These are phyloP conservation scores for Aphis gossypii DNA, from an alignment of 1,140 invertebrate genomes.

Conservation along the genomic window DNA sequence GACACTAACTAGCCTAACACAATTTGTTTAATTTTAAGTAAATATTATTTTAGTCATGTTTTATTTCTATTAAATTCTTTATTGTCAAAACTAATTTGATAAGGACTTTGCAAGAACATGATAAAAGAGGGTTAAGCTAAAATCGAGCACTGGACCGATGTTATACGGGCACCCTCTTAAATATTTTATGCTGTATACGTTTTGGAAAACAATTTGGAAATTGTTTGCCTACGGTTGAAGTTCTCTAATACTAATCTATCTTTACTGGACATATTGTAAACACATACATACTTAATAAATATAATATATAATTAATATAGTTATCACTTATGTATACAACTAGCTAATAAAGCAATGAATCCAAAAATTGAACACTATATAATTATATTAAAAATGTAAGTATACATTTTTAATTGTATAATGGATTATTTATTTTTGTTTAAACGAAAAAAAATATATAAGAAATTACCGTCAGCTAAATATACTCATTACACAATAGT, in stretches of 20 bases:
- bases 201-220: not conserved
- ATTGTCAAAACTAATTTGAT: constrained; percentile 1
- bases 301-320: not conserved
- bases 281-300: not conserved
- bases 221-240: not conserved
- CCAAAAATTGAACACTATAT: not conserved
- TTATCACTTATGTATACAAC: not conserved
- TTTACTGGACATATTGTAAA: not conserved
- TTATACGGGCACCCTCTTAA: constrained; percentile 7
- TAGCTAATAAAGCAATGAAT: not conserved
- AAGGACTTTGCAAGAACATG: not conserved
- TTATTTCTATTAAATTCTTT: not conserved
- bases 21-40: no score
- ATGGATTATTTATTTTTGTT: not conserved
- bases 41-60: not conserved
- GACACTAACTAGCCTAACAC: not conserved
- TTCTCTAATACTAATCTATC: not conserved
- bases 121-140: not conserved
- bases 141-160: not conserved
- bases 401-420: not conserved
- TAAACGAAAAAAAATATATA: not conserved
- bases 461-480: not conserved
- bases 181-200: not conserved
- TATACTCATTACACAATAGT: not conserved
- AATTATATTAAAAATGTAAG: not conserved